phyloP scores from a whole-genome alignment of 2,797 vertebrate genomes.

The Macropodus opercularis region DNA sequence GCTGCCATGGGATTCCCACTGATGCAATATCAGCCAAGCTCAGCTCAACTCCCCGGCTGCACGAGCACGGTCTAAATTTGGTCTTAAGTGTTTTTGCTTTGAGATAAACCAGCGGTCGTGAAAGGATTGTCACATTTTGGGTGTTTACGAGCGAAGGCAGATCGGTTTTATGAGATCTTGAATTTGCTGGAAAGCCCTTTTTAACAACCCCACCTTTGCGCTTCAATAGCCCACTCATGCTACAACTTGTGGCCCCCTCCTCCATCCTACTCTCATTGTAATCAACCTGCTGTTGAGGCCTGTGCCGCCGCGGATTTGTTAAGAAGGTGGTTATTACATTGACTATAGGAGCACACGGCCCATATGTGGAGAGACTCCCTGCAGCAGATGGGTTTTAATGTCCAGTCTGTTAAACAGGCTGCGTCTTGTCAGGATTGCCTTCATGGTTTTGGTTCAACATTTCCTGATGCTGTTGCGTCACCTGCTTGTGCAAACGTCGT shows the following conservation, averaged over 20 bases:
- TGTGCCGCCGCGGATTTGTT: constrained; percentile 67
- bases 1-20: constrained; percentile 70
- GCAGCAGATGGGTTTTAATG: constrained; percentile 75
- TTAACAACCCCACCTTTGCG: constrained; percentile 38
- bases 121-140: background rate
- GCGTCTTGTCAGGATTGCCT: background rate
- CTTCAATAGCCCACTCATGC: constrained; percentile 49
- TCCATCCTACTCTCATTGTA: constrained; percentile 42
- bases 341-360: constrained; percentile 71
- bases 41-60: constrained; percentile 53
- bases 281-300: constrained; percentile 62
- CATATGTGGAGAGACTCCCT: constrained; percentile 72
- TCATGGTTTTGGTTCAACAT: background rate
- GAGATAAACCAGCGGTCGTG: background rate
- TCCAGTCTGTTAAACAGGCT: background rate
- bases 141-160: background rate
- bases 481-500: background rate
- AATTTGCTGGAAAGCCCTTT: background rate
- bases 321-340: constrained; percentile 80
- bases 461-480: background rate
- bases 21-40: constrained; percentile 75
- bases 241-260: constrained; percentile 33
- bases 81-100: constrained; percentile 31
- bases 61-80: constrained; percentile 24
- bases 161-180: background rate